These are phyloP conservation scores for Entomobrya proxima DNA, from an alignment of 2,888 invertebrate genomes.

Conservation along the genomic window DNA sequence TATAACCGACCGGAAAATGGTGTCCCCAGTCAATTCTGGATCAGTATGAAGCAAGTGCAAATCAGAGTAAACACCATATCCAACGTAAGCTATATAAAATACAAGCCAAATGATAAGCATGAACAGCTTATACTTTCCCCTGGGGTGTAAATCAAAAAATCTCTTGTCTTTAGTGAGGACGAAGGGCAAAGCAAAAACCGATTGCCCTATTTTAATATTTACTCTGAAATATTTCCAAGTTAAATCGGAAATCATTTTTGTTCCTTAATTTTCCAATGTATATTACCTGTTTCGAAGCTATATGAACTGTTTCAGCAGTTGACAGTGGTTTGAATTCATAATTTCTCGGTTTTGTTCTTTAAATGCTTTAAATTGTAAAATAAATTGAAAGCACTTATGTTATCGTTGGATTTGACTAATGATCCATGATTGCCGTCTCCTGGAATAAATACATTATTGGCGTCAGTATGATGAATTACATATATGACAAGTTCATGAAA, in stretches of 20 bases:
- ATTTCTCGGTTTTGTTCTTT: too few relatives aligned
- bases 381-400: too few relatives aligned
- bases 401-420: too few relatives aligned
- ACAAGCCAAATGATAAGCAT: background rate
- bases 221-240: slow-evolving; percentile 37
- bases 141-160: background rate
- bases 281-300: too few relatives aligned
- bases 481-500: too few relatives aligned
- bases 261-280: background rate
- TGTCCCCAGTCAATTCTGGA: slow-evolving; percentile 23
- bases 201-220: background rate
- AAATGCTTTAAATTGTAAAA: too few relatives aligned
- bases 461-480: too few relatives aligned
- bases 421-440: too few relatives aligned
- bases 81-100: background rate
- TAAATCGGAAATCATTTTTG: slow-evolving; percentile 33
- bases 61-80: slow-evolving; percentile 17
- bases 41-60: background rate
- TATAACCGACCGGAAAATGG: slow-evolving; percentile 11
- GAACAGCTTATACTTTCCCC: background rate
- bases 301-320: too few relatives aligned
- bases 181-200: slow-evolving; percentile 4
- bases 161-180: background rate
- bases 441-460: too few relatives aligned
- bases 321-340: too few relatives aligned